Percentiles rank a stretch among this genome's conserved stretches.
Evolutionary conservation across 2,113 vertebrate genomes (phyloP).

Genomic region (Passer montanus): DNA sequence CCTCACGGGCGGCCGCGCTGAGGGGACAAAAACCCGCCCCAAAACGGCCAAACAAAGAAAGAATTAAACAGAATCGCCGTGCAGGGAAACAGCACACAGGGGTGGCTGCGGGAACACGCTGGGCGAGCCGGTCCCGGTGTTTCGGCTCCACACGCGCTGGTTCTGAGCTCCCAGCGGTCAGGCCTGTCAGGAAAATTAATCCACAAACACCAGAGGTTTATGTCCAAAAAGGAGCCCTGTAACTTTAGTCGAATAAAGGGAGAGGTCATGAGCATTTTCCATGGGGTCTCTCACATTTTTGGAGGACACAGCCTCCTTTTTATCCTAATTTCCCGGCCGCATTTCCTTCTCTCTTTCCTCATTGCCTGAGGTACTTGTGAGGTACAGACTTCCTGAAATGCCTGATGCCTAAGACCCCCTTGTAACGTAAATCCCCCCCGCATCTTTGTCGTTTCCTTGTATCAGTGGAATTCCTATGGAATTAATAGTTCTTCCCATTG

Average conservation of each 20-base stretch:
- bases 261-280: background rate
- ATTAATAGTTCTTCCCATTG: too few relatives aligned
- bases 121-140: background rate
- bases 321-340: background rate
- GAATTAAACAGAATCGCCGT: background rate
- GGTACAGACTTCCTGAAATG: too few relatives aligned
- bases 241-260: background rate
- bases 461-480: background rate
- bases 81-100: background rate
- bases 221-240: background rate
- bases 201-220: background rate
- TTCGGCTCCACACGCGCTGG: too few relatives aligned
- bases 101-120: background rate
- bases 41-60: too few relatives aligned
- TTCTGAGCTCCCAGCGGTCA: background rate
- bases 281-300: background rate
- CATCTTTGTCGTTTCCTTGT: background rate
- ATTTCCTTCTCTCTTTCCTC: background rate
- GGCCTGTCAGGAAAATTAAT: background rate
- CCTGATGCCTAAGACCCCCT: too few relatives aligned
- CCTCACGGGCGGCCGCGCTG: too few relatives aligned
- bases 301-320: too few relatives aligned
- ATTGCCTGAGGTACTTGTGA: background rate
- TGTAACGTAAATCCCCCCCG: background rate
- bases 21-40: background rate